These are phyloP conservation scores for Spodoptera litura DNA, from an alignment of 1,140 invertebrate species.

Conservation along the genomic window DNA sequence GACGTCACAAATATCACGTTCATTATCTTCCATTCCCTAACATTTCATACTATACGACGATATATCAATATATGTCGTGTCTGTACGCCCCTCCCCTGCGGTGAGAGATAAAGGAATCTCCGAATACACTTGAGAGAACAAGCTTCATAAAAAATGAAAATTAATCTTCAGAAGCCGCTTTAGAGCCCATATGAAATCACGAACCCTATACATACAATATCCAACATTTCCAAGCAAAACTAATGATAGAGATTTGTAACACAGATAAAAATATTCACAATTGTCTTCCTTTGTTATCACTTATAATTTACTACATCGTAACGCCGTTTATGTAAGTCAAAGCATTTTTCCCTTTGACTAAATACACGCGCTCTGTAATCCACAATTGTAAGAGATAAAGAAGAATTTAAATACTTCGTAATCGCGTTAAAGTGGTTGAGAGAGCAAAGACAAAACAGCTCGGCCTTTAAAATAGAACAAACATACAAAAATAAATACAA, in stretches of 20 bases:
- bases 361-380: conserved; percentile 6
- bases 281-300: neutral
- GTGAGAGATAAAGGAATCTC: neutral
- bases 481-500: neutral
- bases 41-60: too few relatives aligned
- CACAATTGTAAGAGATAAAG: conserved; percentile 1
- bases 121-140: conserved; percentile 4
- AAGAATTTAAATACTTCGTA: conserved; percentile 30
- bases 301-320: neutral
- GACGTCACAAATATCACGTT: conserved; percentile 21
- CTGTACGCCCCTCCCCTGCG: neutral
- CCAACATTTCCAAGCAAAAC: too few relatives aligned
- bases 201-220: too few relatives aligned
- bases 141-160: conserved; percentile 29
- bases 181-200: neutral
- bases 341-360: conserved; percentile 27
- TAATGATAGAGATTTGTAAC: too few relatives aligned
- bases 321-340: neutral
- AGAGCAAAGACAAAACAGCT: neutral
- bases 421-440: conserved; percentile 9
- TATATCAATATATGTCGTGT: neutral
- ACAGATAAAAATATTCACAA: too few relatives aligned
- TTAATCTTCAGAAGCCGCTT: conserved; percentile 12
- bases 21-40: neutral
- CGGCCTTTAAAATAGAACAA: neutral